Evolutionary conservation across 2,797 vertebrate genomes (phyloP).

Genomic region (Gobionotothen gibberifrons): DNA sequence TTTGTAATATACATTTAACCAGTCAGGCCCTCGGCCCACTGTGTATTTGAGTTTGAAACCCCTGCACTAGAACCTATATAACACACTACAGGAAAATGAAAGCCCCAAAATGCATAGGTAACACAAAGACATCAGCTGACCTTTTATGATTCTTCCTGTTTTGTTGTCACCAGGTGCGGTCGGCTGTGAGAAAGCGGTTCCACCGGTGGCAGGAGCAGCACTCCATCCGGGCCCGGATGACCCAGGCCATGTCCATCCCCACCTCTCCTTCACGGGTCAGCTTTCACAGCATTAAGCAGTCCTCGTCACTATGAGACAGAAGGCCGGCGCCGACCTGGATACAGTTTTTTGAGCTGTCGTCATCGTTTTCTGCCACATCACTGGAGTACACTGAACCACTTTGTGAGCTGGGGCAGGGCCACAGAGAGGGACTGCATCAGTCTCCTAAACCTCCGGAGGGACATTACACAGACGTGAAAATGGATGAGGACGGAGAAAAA

Average conservation of each 20-base stretch:
- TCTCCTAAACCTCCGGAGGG: conserved; percentile 62
- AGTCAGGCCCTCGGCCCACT: too few species aligned
- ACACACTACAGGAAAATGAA: background rate
- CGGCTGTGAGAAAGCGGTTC: conserved; percentile 92
- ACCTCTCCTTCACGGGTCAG: conserved; percentile 91
- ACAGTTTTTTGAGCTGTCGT: conserved; percentile 38
- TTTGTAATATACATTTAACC: too few species aligned
- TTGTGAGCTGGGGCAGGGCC: conserved; percentile 28
- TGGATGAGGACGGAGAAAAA: conserved; percentile 31
- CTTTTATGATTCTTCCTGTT: background rate
- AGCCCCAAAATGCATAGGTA: background rate
- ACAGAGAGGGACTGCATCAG: conserved; percentile 37
- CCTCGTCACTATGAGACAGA: conserved; percentile 86
- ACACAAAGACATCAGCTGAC: background rate
- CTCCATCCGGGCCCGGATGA: conserved; percentile 90
- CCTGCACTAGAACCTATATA: too few species aligned
- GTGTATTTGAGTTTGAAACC: too few species aligned
- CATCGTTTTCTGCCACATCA: conserved; percentile 54
- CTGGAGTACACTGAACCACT: conserved; percentile 55
- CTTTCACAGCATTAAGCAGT: conserved; percentile 93
- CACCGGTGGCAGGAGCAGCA: conserved; percentile 97
- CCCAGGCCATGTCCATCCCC: conserved; percentile 94
- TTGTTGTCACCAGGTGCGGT: conserved; percentile 86
- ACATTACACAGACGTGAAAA: conserved; percentile 42
- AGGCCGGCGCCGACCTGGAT: conserved; percentile 26